These are phyloP conservation scores for Diplogasteroides magnus DNA, from an alignment of 1,140 invertebrate genomes.

Conservation along the genomic window DNA sequence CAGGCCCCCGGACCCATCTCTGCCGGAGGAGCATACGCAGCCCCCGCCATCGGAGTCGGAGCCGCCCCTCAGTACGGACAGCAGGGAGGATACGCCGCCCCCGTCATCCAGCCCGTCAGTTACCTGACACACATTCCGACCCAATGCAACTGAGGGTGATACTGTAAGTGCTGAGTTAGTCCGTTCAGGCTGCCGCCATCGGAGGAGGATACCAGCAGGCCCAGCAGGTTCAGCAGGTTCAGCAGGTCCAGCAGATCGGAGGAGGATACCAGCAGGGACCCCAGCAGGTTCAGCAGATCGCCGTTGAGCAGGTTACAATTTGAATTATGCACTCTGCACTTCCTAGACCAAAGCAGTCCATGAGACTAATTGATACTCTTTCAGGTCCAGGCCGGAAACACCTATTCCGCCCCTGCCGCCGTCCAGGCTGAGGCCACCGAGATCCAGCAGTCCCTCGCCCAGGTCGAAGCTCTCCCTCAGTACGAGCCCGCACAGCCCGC, in stretches of 20 bases:
- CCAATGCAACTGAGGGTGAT: too few species aligned
- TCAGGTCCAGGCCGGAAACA: too few species aligned
- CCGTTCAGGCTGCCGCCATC: too few species aligned
- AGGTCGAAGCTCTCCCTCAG: neutral
- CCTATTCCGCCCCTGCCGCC: too few species aligned
- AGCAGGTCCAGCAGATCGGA: neutral
- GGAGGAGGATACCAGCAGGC: slow-evolving; percentile 1
- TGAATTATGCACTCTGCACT: neutral
- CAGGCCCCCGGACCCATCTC: neutral
- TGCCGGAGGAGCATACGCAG: neutral
- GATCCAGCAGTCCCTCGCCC: neutral
- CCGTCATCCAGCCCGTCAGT: neutral
- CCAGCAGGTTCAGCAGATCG: neutral
- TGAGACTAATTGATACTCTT: neutral
- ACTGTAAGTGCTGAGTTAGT: too few species aligned
- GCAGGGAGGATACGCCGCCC: neutral
- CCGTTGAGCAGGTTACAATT: neutral
- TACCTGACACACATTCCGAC: too few species aligned
- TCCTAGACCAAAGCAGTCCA: neutral
- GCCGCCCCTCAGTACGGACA: neutral
- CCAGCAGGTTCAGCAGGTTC: neutral
- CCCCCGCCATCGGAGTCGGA: neutral
- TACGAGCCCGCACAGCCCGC: neutral
- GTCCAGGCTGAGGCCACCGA: neutral
- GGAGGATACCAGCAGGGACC: neutral